Conservation (phyloP, 1,140 invertebrate genomes). For the Atta texana region DNA sequence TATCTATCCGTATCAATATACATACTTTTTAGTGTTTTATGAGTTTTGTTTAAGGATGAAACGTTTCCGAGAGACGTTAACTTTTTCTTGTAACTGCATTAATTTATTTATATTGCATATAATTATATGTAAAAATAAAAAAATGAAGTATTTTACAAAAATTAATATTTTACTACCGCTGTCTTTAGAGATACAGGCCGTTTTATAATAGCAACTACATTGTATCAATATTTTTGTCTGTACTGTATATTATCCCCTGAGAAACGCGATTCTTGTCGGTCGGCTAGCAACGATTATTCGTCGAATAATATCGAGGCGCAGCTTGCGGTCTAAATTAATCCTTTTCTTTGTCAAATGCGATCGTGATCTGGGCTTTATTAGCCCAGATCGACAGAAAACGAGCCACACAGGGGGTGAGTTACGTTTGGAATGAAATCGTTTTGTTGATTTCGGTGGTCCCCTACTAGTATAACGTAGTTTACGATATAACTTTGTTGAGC, state of each 20-base stretch:
- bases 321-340: constrained; percentile 45
- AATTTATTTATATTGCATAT: too few relatives aligned
- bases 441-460: constrained; percentile 23
- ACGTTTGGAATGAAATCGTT: constrained; percentile 25
- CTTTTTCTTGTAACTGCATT: too few relatives aligned
- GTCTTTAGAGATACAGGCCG: too few relatives aligned
- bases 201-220: too few relatives aligned
- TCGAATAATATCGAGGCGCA: neutral
- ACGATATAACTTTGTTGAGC: constrained; percentile 59
- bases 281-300: neutral
- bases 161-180: too few relatives aligned
- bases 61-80: too few relatives aligned
- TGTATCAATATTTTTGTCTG: too few relatives aligned
- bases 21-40: too few relatives aligned
- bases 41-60: too few relatives aligned
- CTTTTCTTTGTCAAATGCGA: constrained; percentile 19
- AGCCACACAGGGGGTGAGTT: constrained; percentile 20
- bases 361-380: constrained; percentile 32
- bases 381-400: constrained; percentile 12
- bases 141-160: too few relatives aligned
- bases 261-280: neutral
- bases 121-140: too few relatives aligned
- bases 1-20: too few relatives aligned
- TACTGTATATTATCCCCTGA: neutral
- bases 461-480: constrained; percentile 39